Conservation (phyloP, 2,888 invertebrate species). For the Leucophenga montana region DNA sequence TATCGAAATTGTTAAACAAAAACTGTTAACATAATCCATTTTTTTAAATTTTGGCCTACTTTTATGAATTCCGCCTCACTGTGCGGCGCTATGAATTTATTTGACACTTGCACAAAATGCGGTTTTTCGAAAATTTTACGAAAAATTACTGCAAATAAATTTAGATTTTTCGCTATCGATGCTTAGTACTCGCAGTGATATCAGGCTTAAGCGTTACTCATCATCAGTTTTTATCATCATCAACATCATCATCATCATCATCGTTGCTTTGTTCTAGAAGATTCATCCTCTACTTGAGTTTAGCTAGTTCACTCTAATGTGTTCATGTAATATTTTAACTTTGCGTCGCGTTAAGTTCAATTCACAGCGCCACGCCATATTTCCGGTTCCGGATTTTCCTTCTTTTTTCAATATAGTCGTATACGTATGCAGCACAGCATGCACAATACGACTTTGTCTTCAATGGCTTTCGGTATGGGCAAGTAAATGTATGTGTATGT, state of each 20-base stretch:
- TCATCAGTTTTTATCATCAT: constrained; percentile 18
- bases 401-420: constrained; percentile 27
- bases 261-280: neutral
- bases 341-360: constrained; percentile 57
- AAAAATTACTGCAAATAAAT: constrained; percentile 62
- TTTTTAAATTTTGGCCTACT: neutral
- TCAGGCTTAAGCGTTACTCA: constrained; percentile 36
- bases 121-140: constrained; percentile 60
- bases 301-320: neutral
- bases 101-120: constrained; percentile 70
- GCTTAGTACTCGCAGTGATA: neutral
- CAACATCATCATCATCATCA: neutral
- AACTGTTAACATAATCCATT: no score
- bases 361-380: constrained; percentile 65
- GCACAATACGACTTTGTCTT: constrained; percentile 44
- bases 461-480: neutral
- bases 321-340: neutral
- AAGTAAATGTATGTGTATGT: neutral
- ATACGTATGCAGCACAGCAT: constrained; percentile 6
- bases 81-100: constrained; percentile 66
- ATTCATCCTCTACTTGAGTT: neutral
- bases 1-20: no score
- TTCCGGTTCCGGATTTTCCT: constrained; percentile 64
- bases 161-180: constrained; percentile 42
- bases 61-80: neutral